Conservation (phyloP, 1,140 invertebrate species). For the Drosophila orosa region DNA sequence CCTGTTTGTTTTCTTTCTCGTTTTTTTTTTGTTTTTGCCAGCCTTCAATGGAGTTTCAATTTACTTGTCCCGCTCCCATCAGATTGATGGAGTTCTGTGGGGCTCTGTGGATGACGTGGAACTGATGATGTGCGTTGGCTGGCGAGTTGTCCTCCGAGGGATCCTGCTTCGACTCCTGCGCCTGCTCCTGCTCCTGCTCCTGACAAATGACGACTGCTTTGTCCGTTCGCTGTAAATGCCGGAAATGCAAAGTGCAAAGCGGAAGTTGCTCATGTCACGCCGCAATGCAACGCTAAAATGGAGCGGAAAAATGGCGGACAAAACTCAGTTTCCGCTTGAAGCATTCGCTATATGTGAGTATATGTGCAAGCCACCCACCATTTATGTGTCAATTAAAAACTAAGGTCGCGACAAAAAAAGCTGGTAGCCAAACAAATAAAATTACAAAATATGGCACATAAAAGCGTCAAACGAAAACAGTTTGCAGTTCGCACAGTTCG, state of each 20-base stretch:
- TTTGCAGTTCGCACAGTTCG: neutral
- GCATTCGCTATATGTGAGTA: slow-evolving; percentile 1
- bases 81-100: slow-evolving; percentile 37
- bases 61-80: slow-evolving; percentile 31
- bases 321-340: slow-evolving; percentile 58
- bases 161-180: neutral
- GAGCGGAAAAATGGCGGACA: slow-evolving; percentile 37
- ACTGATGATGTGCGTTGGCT: slow-evolving; percentile 10
- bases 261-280: slow-evolving; percentile 69
- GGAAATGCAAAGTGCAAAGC: slow-evolving; percentile 75
- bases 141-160: slow-evolving; percentile 9
- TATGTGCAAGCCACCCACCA: neutral
- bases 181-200: slow-evolving; percentile 2
- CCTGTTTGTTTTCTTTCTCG: neutral
- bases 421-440: slow-evolving; percentile 49
- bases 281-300: slow-evolving; percentile 49
- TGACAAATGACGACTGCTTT: slow-evolving; percentile 47
- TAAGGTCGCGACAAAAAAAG: slow-evolving; percentile 36
- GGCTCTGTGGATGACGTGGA: slow-evolving; percentile 29
- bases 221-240: slow-evolving; percentile 43
- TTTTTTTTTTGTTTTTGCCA: neutral
- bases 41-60: slow-evolving; percentile 41
- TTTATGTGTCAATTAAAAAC: slow-evolving; percentile 54
- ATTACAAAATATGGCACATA: slow-evolving; percentile 52
- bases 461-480: slow-evolving; percentile 19